Evolutionary conservation across 1,140 invertebrate genomes (phyloP), one percentile per base, ranked within the genome.

Genomic region (Holotrichia oblita): DNA sequence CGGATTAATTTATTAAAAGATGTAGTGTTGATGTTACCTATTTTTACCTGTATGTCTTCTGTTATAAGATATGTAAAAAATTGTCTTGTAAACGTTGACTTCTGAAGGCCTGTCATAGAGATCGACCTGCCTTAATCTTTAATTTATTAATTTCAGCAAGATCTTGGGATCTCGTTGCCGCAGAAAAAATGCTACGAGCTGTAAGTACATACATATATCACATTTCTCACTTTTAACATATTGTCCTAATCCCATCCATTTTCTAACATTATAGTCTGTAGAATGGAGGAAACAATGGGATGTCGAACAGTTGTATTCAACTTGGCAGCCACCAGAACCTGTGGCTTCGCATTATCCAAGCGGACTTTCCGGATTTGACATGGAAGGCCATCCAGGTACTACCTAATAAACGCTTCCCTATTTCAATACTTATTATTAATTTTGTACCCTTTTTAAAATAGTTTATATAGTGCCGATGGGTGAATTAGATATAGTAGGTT

Each of bases 181-280:
- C 95, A 0, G 95, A 96, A 85, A 93, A 94, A 89, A 97, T 96
- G 95, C 85, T 97, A 0, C 88, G 94, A 89, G 92, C 94, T 82
- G 94, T 95, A 88, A 92, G 91, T 91, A 81, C 0, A 27, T n/a
- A n/a, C n/a, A n/a, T n/a, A n/a, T n/a, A n/a, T n/a, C n/a, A n/a
- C n/a, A n/a, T n/a, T n/a, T n/a, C n/a, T 69, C 27, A 34, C 4
- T 34, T 34, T 4, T 4, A 34, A 34, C 1, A 34, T 34, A 34
- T 34, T 34, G 1, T 34, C 27, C 2, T 34, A 34, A 34, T 2
- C 27, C 4, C 4, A 2, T 4, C 27, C 27, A 34, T 34, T 34
- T 34, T 4, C 27, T 34, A 34, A 34, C 27, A 34, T 34, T 27
- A 40, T 83, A 96, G 94, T 93, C 93, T 0, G 82, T 95, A 83